Base-by-base conservation (phyloP, 2,113 vertebrate species). In the Albula glossodonta region DNA sequence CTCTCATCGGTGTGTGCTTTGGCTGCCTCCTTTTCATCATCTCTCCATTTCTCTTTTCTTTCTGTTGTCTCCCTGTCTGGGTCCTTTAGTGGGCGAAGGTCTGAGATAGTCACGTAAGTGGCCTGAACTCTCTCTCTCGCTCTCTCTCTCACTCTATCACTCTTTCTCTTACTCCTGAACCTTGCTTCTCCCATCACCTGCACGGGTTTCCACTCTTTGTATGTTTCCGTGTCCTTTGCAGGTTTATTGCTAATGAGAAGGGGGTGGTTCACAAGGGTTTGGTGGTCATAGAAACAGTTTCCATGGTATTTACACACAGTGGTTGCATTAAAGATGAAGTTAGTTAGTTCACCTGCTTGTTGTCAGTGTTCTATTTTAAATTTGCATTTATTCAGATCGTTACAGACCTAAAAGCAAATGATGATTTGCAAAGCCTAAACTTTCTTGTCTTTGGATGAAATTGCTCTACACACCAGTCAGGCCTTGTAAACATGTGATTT, bases 81-180 rank as follows among this genome's bases (percentile, higher is more conserved):
- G 83, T 89, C 87, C 82, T 31, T 74, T 92, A 94, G 94, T 88
- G 92, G 92, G 57, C 90, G 92, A 91, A 92, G 86, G 85, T 90
- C 94, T 10, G 91, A 95, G 89, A 90, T 95, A 13, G 51, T 94
- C 89, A 94, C 91, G 93, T 95, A 93, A 96, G 95, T 90, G 85
- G 74, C 66, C 51, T 41, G 60, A 81, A 70, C 51, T 92, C 85
- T 57, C 87, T 60, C 57, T 60, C 57, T 60, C 57, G 5, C 9
- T 60, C 57, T 60, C 60, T 2, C n/a, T 31, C n/a, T 74, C 22
- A 9, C n/a, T 31, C 70, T 31, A 6, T 74, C n/a, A 2, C 70
- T 74, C 70, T 74, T n/a, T 74, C 70, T 74, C n/a, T 74, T 22
- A 25, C 63, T 25, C 63, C 8, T 5, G 13, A n/a, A 17, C 63